Conservation (phyloP, 1,140 invertebrate genomes). For the Mactra quadrangularis region DNA sequence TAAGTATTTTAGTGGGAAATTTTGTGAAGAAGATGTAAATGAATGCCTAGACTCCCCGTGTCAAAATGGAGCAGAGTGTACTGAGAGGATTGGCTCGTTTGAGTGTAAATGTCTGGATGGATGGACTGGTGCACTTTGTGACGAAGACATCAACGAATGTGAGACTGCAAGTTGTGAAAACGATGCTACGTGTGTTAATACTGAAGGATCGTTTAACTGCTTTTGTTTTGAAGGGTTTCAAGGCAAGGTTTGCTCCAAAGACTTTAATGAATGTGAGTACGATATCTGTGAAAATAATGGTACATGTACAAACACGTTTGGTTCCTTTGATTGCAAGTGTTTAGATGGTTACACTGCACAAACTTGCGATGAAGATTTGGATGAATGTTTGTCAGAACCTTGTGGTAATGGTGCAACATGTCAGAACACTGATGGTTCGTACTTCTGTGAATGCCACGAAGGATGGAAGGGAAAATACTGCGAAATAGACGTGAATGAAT, state of each 20-base stretch:
- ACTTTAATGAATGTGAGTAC: not conserved
- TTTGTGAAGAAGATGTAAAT: constrained; percentile 18
- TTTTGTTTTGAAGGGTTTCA: constrained; percentile 83
- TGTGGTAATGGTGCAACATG: constrained; percentile 40
- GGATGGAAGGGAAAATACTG: constrained; percentile 46
- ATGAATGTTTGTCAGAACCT: not conserved
- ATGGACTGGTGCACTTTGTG: constrained; percentile 33
- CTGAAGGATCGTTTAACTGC: constrained; percentile 84
- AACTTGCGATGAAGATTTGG: not conserved
- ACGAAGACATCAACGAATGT: constrained; percentile 47
- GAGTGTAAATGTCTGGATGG: constrained; percentile 23
- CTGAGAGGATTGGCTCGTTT: constrained; percentile 11
- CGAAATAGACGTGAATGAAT: not conserved
- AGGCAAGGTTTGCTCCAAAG: not conserved
- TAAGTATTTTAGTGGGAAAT: not conserved
- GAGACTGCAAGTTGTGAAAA: constrained; percentile 45
- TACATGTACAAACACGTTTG: not conserved
- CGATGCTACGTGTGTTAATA: constrained; percentile 65
- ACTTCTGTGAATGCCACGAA: not conserved
- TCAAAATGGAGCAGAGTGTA: not conserved
- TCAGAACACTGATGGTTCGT: constrained; percentile 22
- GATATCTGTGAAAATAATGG: not conserved
- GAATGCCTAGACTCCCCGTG: constrained; percentile 24
- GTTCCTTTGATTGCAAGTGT: constrained; percentile 59
- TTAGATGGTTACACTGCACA: not conserved